Conservation (phyloP, 2,888 invertebrate species). For the Gonocerus acuteangulatus region DNA sequence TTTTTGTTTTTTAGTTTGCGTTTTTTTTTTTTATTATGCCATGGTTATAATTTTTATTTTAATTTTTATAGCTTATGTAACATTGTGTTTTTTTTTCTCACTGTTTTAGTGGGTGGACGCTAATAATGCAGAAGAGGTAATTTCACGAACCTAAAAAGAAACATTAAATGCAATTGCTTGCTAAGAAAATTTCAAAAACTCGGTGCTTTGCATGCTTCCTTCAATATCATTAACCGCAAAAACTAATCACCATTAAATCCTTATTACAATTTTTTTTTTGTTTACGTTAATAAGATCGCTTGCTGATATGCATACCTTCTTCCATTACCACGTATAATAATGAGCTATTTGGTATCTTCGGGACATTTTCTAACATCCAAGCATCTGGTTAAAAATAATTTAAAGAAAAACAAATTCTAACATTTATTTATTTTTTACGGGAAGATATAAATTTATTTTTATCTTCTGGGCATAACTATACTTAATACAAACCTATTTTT, state of each 20-base stretch:
- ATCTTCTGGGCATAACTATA: too few relatives aligned
- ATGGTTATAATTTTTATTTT: conserved; percentile 37
- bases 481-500: too few relatives aligned
- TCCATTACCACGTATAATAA: too few relatives aligned
- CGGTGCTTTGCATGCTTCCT: background rate
- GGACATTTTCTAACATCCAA: too few relatives aligned
- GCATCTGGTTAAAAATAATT: too few relatives aligned
- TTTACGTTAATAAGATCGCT: too few relatives aligned
- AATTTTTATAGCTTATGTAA: conserved; percentile 39
- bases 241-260: background rate
- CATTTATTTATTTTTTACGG: too few relatives aligned
- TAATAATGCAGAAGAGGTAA: conserved; percentile 61
- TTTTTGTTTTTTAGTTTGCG: conserved; percentile 34
- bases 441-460: too few relatives aligned
- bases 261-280: too few relatives aligned
- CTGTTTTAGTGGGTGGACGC: conserved; percentile 58
- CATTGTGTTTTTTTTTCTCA: conserved; percentile 39
- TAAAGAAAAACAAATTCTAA: too few relatives aligned
- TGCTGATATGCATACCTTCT: too few relatives aligned
- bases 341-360: too few relatives aligned
- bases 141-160: conserved; percentile 20
- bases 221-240: background rate
- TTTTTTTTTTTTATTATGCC: conserved; percentile 37
- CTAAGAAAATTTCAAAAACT: background rate
- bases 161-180: background rate